Percentiles rank a stretch among this genome's conserved stretches.
phyloP scores from a whole-genome alignment of 2,113 vertebrate species.

The Regulus satrapa region DNA sequence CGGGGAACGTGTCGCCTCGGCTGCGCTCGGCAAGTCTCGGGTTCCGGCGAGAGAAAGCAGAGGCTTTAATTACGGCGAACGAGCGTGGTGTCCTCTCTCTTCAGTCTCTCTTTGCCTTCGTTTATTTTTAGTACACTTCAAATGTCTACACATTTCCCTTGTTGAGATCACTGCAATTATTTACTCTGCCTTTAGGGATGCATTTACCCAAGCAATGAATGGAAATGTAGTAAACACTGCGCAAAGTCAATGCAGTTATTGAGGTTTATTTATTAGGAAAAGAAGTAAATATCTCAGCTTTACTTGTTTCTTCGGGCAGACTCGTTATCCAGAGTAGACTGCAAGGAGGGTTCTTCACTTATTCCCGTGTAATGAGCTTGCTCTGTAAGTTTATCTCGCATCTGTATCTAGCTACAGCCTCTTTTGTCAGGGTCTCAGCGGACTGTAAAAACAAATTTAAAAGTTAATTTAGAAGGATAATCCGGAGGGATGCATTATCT shows the following conservation, averaged over 20 bases:
- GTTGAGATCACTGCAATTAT: constrained; percentile 69
- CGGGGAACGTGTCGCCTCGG: not conserved
- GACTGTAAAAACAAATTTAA: constrained; percentile 37
- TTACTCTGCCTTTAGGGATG: constrained; percentile 72
- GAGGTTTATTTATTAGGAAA: constrained; percentile 67
- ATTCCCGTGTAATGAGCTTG: not conserved
- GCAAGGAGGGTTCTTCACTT: not conserved
- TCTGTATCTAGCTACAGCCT: not conserved
- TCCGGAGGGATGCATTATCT: constrained; percentile 50
- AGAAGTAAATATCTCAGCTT: constrained; percentile 41
- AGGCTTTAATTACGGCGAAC: constrained; percentile 69
- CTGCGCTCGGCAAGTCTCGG: not conserved
- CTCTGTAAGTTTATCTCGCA: constrained; percentile 13
- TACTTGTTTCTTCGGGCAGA: constrained; percentile 15
- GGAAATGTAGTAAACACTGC: constrained; percentile 63
- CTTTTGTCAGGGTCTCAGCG: constrained; percentile 36
- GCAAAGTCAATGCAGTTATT: constrained; percentile 40
- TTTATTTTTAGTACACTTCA: constrained; percentile 75
- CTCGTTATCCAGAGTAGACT: constrained; percentile 52
- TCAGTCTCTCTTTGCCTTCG: constrained; percentile 58
- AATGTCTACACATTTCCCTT: constrained; percentile 71
- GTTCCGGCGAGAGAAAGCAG: constrained; percentile 37
- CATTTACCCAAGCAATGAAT: constrained; percentile 64
- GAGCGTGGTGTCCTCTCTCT: constrained; percentile 60
- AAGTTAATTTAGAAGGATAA: constrained; percentile 54